Evolutionary conservation across 2,888 invertebrate genomes (phyloP).

Genomic region (Harpalus rufipes): DNA sequence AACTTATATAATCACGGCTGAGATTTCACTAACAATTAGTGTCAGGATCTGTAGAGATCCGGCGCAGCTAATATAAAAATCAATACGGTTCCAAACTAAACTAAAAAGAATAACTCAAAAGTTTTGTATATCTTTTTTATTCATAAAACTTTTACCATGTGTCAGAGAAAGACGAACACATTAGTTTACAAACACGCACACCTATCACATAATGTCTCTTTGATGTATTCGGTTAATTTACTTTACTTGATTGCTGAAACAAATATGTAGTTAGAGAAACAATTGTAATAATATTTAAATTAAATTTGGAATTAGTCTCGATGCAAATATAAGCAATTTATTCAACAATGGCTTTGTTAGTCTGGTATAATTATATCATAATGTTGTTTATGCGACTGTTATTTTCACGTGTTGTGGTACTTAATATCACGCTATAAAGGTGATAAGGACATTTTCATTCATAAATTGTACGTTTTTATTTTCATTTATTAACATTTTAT

Average conservation of each 20-base stretch:
- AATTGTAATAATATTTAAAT: neutral
- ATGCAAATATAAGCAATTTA: neutral
- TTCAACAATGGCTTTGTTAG: neutral
- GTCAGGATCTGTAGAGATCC: neutral
- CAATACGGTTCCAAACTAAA: neutral
- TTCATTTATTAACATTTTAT: neutral
- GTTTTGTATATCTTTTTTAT: neutral
- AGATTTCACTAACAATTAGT: neutral
- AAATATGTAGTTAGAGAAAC: neutral
- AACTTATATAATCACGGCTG: neutral
- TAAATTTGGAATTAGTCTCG: neutral
- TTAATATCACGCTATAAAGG: neutral
- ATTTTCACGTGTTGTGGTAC: neutral
- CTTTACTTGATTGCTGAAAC: neutral
- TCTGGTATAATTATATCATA: neutral
- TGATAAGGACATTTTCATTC: neutral
- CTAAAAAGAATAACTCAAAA: slow-evolving; percentile 7
- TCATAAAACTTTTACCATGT: slow-evolving; percentile 25
- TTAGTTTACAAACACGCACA: neutral
- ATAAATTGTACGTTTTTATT: neutral
- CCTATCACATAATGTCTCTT: neutral
- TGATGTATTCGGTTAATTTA: neutral
- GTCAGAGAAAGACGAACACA: neutral
- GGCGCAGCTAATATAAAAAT: neutral
- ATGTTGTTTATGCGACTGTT: neutral